A percentile compares a stretch with the other conserved stretches of the same genome.
phyloP scores from a whole-genome alignment of 2,888 invertebrate species.

The Schizaphis graminum region DNA sequence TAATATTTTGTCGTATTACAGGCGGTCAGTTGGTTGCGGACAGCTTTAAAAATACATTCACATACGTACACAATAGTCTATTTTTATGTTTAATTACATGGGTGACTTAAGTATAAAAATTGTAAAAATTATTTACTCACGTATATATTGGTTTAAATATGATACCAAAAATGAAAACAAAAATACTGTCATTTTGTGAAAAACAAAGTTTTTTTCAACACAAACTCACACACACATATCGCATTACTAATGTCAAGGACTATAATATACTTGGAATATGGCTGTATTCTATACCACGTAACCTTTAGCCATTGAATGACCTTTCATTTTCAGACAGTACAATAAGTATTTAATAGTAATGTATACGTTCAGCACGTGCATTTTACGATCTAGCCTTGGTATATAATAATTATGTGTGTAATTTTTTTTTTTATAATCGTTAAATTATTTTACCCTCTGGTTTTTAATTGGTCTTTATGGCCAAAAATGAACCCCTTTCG shows the following conservation, averaged over 20 bases:
- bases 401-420: neutral
- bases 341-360: neutral
- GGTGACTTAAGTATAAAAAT: neutral
- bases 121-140: neutral
- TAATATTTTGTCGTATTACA: neutral
- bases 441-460: neutral
- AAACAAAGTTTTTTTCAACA: neutral
- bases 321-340: slow-evolving; percentile 11
- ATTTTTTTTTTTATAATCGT: neutral
- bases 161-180: neutral
- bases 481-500: slow-evolving; percentile 12
- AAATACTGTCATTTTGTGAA: neutral
- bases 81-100: neutral
- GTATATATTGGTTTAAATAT: neutral
- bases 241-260: slow-evolving; percentile 23
- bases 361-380: neutral
- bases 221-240: neutral
- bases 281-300: neutral
- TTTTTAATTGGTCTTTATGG: slow-evolving; percentile 25
- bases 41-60: neutral
- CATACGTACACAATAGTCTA: neutral
- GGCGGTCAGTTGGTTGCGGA: neutral
- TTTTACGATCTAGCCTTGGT: slow-evolving; percentile 7
- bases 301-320: slow-evolving; percentile 39
- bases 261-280: neutral